Evolutionary conservation across 2,113 vertebrate species (phyloP), one percentile per base, ranked within the genome.

Genomic region (Epinephelus lanceolatus): DNA sequence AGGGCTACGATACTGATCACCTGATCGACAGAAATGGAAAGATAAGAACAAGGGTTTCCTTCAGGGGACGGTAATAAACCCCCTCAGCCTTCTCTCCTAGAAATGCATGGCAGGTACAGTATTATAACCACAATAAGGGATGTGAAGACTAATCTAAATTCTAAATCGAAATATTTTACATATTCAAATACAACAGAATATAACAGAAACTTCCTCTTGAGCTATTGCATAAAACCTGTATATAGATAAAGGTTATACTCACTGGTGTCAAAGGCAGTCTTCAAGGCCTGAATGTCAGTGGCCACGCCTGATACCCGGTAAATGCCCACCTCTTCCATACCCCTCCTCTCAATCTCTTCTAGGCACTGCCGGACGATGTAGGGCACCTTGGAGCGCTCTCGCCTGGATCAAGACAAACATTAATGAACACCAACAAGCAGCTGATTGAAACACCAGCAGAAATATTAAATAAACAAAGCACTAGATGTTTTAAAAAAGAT

Each of bases 291-390:
- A 89, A 99, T 99, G 85, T 99, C 98, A 0, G 98, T 99, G 42
- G 98, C 98, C 25, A 99, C 98, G 17, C 98, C 98, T 0, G 98
- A 99, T 55, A 99, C 98, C 0, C 98, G 93, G 92, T 99, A 99
- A 95, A 99, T 99, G 89, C 98, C 98, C 93, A 99, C 97, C 76
- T 99, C 98, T 94, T 99, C 98, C 97, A 99, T 97, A 4, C 98
- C 98, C 15, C 98, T 95, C 70, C 98, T 96, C 88, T 99, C 98
- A 0, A 99, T 98, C 95, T 99, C 98, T 90, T 99, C 98, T 78
- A 99, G 96, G 0, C 98, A 99, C 94, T 99, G 98, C 60, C 98
- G 96, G 62, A 99, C 98, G 0, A 99, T 98, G 95, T 99, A 99
- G 61, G 98, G 98, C 80, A 99, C 98, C 94, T 99, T 99, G 7